These are phyloP conservation scores for Leptatherina wallacei DNA, from an alignment of 2,797 vertebrate species.

Conservation along the genomic window DNA sequence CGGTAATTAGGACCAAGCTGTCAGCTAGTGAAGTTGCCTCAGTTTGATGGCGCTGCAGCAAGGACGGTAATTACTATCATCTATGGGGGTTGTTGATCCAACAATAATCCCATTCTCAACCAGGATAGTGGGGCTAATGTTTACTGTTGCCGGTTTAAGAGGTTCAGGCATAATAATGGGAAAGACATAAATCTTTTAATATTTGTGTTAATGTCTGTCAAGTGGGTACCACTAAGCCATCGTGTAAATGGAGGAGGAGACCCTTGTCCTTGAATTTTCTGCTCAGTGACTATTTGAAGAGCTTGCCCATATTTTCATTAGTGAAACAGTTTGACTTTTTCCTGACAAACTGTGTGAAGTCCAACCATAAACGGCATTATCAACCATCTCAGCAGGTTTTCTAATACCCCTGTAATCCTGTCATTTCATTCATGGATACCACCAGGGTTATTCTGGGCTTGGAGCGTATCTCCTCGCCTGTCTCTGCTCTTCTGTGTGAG, in stretches of 20 bases:
- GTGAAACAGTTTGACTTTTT: constrained; percentile 78
- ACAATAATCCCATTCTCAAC: constrained; percentile 76
- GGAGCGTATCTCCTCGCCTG: constrained; percentile 77
- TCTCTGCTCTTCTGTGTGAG: constrained; percentile 80
- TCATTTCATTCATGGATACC: constrained; percentile 85
- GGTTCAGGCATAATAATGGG: constrained; percentile 44
- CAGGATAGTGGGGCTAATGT: constrained; percentile 62
- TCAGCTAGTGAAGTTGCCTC: constrained; percentile 77
- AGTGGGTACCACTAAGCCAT: constrained; percentile 23
- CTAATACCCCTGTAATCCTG: constrained; percentile 84
- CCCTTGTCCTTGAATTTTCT: constrained; percentile 59
- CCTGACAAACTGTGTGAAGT: constrained; percentile 55
- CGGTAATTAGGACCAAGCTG: constrained; percentile 85
- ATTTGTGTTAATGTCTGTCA: constrained; percentile 44
- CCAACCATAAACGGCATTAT: constrained; percentile 80
- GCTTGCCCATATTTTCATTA: constrained; percentile 80
- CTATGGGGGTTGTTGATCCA: constrained; percentile 81
- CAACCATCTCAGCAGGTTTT: constrained; percentile 83
- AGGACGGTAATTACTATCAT: constrained; percentile 84
- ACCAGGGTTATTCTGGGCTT: constrained; percentile 72
- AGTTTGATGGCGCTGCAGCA: constrained; percentile 73
- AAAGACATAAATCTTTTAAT: constrained; percentile 43
- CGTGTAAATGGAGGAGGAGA: constrained; percentile 20
- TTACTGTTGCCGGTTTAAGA: constrained; percentile 53
- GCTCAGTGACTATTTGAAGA: constrained; percentile 53